Conservation (phyloP, 2,113 vertebrate species). For the Polypterus bichir region DNA sequence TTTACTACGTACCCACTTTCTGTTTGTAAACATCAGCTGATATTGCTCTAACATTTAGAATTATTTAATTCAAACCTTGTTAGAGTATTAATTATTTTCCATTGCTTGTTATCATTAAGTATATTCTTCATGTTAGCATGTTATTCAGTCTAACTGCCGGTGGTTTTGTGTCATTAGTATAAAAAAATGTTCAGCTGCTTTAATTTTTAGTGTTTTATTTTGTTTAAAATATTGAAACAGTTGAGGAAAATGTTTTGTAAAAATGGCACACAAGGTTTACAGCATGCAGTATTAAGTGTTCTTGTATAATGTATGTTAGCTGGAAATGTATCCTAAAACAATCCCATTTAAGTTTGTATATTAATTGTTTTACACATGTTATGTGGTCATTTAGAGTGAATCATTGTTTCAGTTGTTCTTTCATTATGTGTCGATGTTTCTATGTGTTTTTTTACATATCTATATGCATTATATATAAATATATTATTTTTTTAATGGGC, state of each 20-base stretch:
- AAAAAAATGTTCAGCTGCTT: background rate
- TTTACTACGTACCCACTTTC: too few relatives aligned
- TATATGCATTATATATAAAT: constrained; percentile 43
- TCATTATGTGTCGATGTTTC: too few relatives aligned
- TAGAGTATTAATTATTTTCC: background rate
- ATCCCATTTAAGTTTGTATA: constrained; percentile 40
- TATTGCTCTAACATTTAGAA: too few relatives aligned
- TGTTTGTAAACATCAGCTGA: too few relatives aligned
- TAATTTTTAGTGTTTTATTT: background rate
- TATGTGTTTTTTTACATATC: constrained; percentile 20
- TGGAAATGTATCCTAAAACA: constrained; percentile 34
- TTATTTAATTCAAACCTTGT: too few relatives aligned
- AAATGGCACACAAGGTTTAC: constrained; percentile 12
- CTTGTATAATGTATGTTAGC: constrained; percentile 44
- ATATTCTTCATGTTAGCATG: background rate
- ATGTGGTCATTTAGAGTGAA: constrained; percentile 28
- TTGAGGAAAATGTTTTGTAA: constrained; percentile 1
- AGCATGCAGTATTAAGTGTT: constrained; percentile 27
- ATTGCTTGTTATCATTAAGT: background rate
- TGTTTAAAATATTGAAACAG: background rate
- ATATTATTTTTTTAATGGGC: constrained; percentile 45
- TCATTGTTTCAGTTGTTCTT: too few relatives aligned
- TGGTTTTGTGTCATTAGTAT: background rate
- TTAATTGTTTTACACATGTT: constrained; percentile 44
- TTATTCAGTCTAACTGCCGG: background rate